Evolutionary conservation across 2,888 invertebrate genomes (phyloP).

Genomic region (Blastobasis adustella): DNA sequence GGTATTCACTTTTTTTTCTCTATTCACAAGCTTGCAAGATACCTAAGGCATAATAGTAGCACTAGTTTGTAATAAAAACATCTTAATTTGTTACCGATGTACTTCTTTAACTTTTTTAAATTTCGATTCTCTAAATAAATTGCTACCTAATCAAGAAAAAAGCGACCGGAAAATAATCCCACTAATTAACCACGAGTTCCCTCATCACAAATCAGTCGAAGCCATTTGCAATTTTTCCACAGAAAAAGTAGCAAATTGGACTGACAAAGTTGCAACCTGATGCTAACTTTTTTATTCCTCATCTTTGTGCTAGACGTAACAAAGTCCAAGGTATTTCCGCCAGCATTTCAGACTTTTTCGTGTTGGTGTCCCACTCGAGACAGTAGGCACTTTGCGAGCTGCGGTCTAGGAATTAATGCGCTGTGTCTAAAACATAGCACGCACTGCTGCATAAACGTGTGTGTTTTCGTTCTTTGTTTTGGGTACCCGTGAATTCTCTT

Average conservation of each 20-base stretch:
- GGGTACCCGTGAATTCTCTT: no score
- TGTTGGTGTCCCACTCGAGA: slow-evolving; percentile 37
- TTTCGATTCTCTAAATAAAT: no score
- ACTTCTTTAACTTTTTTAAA: no score
- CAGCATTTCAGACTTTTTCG: background rate
- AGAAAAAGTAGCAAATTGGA: slow-evolving; percentile 35
- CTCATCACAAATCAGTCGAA: slow-evolving; percentile 32
- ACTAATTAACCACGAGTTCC: slow-evolving; percentile 16
- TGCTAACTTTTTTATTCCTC: background rate
- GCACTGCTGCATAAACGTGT: slow-evolving; percentile 29
- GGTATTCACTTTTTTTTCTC: no score
- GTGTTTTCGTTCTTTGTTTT: slow-evolving; percentile 36
- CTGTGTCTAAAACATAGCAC: slow-evolving; percentile 57
- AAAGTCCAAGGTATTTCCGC: slow-evolving; percentile 1
- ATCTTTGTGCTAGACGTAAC: background rate
- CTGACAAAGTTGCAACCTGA: slow-evolving; percentile 26
- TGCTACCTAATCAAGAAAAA: no score
- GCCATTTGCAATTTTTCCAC: slow-evolving; percentile 37
- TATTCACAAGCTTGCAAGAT: no score
- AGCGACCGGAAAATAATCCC: no score
- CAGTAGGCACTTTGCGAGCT: slow-evolving; percentile 51
- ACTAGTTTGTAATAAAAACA: no score
- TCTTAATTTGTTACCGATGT: no score
- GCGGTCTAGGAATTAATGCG: slow-evolving; percentile 67
- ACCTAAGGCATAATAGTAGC: no score